Base-by-base conservation (phyloP, 2,888 invertebrate genomes). In the Nomada goodeniana region DNA sequence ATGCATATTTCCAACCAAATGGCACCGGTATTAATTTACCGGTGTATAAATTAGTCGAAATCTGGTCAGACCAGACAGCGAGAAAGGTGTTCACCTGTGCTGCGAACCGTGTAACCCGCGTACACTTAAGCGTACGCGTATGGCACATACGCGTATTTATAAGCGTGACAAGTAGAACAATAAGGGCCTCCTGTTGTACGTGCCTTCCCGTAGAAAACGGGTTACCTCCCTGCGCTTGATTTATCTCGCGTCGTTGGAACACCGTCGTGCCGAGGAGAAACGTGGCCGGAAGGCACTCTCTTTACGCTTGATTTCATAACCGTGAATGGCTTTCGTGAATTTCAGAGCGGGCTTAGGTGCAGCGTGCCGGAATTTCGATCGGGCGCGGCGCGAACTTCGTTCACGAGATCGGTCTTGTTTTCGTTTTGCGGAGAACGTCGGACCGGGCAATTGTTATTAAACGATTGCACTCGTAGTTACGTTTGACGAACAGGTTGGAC, bases 151-250 rank as follows among this genome's bases (percentile, higher is more conserved):
- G 86, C 82, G 86, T 84, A 86, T 86, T 86, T 86, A 86, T 84
- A 84, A 86, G 82, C 84, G 82, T 79, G 86, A 85, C 86, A 85
- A 86, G 76, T 86, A 77, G 86, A 76, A 86, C 86, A 86, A 86
- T 84, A 86, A 86, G 83, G 81, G 59, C 81, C 68, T 53, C 79
- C 71, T 75, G 86, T 86, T 79, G 82, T 68, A 82, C 80, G 80
- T 86, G 86, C 53, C 75, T 81, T 68, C 80, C 70, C 64, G 82
- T 70, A 84, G 79, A 36, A 36, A 36, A 36, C 36, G 36, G 36
- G 36, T 36, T 36, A n/a, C 53, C 10, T 78, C 86, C 76, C 85
- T 81, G 76, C 78, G 76, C 82, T 73, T 85, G 82, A 86, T 86
- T 86, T 86, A 86, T 85, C 78, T 76, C 74, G 86, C 85, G 67